Evolutionary conservation across 2,113 vertebrate species (phyloP).

Genomic region (Cyphomyrus discorhynchus): DNA sequence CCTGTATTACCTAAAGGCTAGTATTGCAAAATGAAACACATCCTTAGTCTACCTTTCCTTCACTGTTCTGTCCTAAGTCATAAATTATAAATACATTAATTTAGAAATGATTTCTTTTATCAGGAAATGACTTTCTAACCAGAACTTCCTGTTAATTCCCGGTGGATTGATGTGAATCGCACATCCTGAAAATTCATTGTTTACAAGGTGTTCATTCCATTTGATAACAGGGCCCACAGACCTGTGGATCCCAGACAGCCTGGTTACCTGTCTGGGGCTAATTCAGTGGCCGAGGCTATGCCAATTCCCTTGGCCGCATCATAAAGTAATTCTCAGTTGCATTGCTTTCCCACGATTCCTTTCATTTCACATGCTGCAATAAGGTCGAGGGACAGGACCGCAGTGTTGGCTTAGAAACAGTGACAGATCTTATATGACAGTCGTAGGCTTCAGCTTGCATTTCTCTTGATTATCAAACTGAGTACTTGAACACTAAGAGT

Average conservation of each 20-base stretch:
- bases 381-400: background rate
- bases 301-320: background rate
- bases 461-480: background rate
- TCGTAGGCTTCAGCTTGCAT: background rate
- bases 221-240: background rate
- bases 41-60: background rate
- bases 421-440: background rate
- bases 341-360: background rate
- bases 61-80: background rate
- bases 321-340: background rate
- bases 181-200: background rate
- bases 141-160: background rate
- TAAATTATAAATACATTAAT: background rate
- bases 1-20: background rate
- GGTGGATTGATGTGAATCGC: background rate
- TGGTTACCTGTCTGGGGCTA: background rate
- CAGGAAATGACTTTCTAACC: background rate
- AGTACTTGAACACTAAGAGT: background rate
- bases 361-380: background rate
- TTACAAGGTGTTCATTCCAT: background rate
- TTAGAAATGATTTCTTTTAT: background rate
- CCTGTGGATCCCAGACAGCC: background rate
- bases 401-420: background rate
- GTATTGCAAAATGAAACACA: background rate
- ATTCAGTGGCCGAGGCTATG: background rate